Base-by-base conservation (phyloP, 1,140 invertebrate genomes). In the Anoplolepis gracilipes region DNA sequence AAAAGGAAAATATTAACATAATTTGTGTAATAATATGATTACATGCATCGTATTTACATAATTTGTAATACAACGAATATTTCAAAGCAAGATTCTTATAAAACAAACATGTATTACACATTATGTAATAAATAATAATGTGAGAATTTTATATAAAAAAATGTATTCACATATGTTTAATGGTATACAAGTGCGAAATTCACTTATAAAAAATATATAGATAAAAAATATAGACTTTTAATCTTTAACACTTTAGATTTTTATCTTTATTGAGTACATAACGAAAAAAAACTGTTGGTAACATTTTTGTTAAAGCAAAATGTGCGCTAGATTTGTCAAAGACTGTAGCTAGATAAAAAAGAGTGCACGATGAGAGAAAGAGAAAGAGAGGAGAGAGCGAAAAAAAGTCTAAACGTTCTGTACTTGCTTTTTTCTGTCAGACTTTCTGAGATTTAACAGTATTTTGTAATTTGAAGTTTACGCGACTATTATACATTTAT, bases 11-110 rank as follows among this genome's bases (percentile, higher is more conserved):
- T 22, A 64, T 64, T 42, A 64, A 42, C 57, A 77, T 77, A 46
- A 77, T 77, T 77, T 77, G 10, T 64, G 5, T 65, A 77, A 42
- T 62, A 77, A 77, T 64, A 64, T 6, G 36, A 77, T 64, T 77
- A 64, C n/a, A 64, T 13, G 13, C 22, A 42, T 42, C 22, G 33
- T 55, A 28, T 55, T 79, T 79, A 19, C 77, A 69, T 79, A 79
- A 79, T 79, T 39, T 5, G 33, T 55, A 55, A 69, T 55, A 28
- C 5, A 25, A 28, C 4, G 55, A 69, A 65, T 22, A 6, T 53
- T 70, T 70, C 46, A 25, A 69, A 55, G 64, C n/a, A 39, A 70
- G 16, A 28, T 33, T n/a, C 53, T 78, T 67, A n/a, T 6, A n/a
- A 61, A 57, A 22, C 11, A 16, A n/a, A n/a, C 1, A 16, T 3